A percentile compares a stretch with the other conserved stretches of the same genome.
Evolutionary conservation across 2,797 vertebrate genomes (phyloP).

Genomic region (Trachops cirrhosus): DNA sequence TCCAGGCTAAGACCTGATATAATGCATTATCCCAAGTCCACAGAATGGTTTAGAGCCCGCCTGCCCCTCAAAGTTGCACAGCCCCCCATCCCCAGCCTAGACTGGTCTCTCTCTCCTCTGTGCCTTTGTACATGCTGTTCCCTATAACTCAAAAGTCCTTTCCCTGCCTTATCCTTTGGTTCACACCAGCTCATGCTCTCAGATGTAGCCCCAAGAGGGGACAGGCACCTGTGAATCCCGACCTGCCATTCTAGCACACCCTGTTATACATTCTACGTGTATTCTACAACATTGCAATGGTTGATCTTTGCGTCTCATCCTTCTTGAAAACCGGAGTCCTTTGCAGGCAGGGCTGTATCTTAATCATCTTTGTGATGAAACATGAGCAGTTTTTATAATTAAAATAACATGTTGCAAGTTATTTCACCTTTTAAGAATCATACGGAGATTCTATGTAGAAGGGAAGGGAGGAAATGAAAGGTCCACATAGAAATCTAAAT

Average conservation of each 20-base stretch:
- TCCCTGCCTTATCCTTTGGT: not conserved
- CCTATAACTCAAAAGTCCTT: not conserved
- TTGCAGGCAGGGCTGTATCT: not conserved
- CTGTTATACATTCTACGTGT: not conserved
- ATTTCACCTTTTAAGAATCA: not conserved
- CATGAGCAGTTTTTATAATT: not conserved
- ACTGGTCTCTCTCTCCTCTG: not conserved
- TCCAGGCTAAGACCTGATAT: not conserved
- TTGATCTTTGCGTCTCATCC: not conserved
- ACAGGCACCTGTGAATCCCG: not conserved
- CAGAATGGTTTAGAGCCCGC: not conserved
- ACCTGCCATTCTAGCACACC: fast-evolving
- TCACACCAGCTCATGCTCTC: fast-evolving
- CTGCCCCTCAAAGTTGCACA: not conserved
- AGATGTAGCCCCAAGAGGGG: not conserved
- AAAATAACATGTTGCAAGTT: not conserved
- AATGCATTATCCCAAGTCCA: not conserved
- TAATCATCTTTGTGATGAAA: not conserved
- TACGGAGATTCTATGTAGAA: not conserved
- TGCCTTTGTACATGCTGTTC: not conserved
- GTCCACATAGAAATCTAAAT: not conserved
- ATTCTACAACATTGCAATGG: not conserved
- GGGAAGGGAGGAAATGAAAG: not conserved
- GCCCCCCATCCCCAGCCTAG: no score
- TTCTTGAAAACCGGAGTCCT: not conserved